Evolutionary conservation across 1,140 invertebrate species (phyloP), one percentile per base, ranked within the genome.

Genomic region (Drosophila auraria): DNA sequence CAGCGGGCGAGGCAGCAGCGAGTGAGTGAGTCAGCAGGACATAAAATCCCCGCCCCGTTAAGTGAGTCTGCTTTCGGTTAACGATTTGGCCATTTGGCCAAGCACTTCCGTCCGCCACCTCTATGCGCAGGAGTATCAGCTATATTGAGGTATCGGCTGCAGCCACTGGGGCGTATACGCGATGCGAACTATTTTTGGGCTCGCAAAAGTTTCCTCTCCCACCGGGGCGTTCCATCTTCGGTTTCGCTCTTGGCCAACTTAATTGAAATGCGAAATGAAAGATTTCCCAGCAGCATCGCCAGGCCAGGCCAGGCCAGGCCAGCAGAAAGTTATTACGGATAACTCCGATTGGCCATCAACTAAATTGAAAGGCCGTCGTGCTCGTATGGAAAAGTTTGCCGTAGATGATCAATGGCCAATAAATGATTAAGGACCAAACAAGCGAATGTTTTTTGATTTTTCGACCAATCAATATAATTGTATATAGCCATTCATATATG

Each of bases 71-170:
- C 75, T 70, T 78, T 70, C 75, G 75, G 75, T 78, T 78, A 78
- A 78, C 75, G 75, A 78, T 78, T 78, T 78, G 75, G 75, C 64
- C 75, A 78, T 78, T 78, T 78, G 75, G 75, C 58, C 75, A 78
- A 78, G 75, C 74, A 78, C 75, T 78, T 78, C 58, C 58, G 70
- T 71, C 75, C 74, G 72, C 61, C 72, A 77, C 74, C 74, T 77
- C 57, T 23, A 14, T 14, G 7, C 15, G 6, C 30, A 58, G 20
- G 36, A 15, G 6, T 65, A 40, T 51, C 63, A 23, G 45, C 45
- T 40, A 7, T 40, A 40, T 57, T 0, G 36, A 9, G 59, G 20
- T 62, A 33, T 20, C 17, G 11, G 14, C 40, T 47, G 40, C 54
- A 36, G 51, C 42, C 20, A 38, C 3, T 11, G 27, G 38, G 64